Conservation (phyloP, 1,140 invertebrate genomes). For the Eueides isabella region DNA sequence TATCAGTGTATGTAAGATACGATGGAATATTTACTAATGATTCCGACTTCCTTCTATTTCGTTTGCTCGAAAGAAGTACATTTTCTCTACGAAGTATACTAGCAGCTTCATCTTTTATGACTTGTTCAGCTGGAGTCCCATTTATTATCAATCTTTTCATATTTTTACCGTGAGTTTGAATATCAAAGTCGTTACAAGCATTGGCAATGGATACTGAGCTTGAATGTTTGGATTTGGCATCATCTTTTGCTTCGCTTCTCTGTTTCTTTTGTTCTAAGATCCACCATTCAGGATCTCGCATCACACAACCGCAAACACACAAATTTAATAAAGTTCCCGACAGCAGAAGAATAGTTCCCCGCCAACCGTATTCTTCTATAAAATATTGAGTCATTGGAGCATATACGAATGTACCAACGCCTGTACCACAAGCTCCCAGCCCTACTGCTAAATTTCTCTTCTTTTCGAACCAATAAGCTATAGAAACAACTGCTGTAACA, state of each 20-base stretch:
- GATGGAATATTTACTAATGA: conserved; percentile 90
- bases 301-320: conserved; percentile 93
- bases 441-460: conserved; percentile 95
- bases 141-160: conserved; percentile 83
- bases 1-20: conserved; percentile 87
- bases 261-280: conserved; percentile 84
- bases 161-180: conserved; percentile 56
- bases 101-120: conserved; percentile 85
- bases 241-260: conserved; percentile 52
- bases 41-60: conserved; percentile 55
- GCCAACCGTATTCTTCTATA: conserved; percentile 92
- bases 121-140: conserved; percentile 85
- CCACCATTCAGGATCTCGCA: conserved; percentile 93
- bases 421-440: conserved; percentile 94
- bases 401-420: conserved; percentile 93
- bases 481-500: conserved; percentile 95
- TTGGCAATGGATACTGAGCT: conserved; percentile 77
- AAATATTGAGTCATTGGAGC: conserved; percentile 90
- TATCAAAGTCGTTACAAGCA: conserved; percentile 37
- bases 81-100: conserved; percentile 73
- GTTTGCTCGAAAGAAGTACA: conserved; percentile 55
- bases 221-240: conserved; percentile 64
- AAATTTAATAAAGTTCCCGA: conserved; percentile 93
- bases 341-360: conserved; percentile 91
- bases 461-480: conserved; percentile 98